Evolutionary conservation across 2,888 invertebrate genomes (phyloP).

Genomic region (Lepidocyrtoides sp.): DNA sequence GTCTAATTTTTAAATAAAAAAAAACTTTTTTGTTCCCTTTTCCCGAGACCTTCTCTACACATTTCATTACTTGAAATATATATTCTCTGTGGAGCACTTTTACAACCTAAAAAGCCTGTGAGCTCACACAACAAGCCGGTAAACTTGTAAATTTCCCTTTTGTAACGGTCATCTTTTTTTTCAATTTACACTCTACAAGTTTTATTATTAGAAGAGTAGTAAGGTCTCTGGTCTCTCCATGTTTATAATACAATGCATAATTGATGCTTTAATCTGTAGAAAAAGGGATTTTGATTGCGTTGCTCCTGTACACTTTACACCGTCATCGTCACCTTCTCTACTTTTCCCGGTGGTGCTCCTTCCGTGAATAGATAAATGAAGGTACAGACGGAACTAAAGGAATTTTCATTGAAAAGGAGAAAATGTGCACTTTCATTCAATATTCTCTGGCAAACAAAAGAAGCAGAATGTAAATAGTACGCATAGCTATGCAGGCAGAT

Average conservation of each 20-base stretch:
- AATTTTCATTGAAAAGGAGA: background rate
- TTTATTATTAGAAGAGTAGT: no score
- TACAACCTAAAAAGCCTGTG: no score
- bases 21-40: background rate
- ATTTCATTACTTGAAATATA: background rate
- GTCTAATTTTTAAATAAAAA: no score
- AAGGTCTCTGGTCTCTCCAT: no score
- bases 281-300: conserved; percentile 71
- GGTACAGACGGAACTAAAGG: background rate
- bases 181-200: no score
- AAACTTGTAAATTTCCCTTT: no score
- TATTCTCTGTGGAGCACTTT: background rate
- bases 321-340: background rate
- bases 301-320: background rate
- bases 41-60: background rate
- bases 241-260: conserved; percentile 79
- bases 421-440: conserved; percentile 30
- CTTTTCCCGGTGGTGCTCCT: background rate
- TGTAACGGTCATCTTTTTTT: background rate
- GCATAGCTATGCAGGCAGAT: no score
- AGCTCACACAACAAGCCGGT: no score
- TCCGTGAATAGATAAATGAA: background rate
- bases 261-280: conserved; percentile 84
- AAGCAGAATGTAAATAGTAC: background rate
- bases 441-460: conserved; percentile 17